Conservation (phyloP, 2,888 invertebrate species). For the Flexamia atlantica region DNA sequence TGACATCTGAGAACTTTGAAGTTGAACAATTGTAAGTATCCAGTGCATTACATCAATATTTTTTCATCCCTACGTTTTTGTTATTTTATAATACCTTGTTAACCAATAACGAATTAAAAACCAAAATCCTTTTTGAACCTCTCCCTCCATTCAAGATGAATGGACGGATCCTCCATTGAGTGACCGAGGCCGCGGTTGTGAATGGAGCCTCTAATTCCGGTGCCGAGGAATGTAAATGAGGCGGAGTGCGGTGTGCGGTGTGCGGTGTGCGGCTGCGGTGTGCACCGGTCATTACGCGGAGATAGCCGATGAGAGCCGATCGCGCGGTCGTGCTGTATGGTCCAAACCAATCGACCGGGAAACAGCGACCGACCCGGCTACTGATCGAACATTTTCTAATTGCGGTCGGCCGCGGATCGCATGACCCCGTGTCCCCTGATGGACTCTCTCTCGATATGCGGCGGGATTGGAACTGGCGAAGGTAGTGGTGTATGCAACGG, state of each 20-base stretch:
- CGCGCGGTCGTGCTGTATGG: constrained; percentile 38
- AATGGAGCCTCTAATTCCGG: constrained; percentile 47
- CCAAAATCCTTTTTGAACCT: too few species aligned
- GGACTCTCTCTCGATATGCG: not conserved
- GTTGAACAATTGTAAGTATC: too few species aligned
- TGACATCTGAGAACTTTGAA: too few species aligned
- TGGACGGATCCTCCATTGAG: constrained; percentile 35
- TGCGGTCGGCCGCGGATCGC: constrained; percentile 20
- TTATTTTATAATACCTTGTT: too few species aligned
- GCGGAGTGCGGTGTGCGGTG: not conserved
- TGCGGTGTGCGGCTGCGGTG: not conserved
- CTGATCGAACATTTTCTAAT: constrained; percentile 53
- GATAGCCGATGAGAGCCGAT: constrained; percentile 33
- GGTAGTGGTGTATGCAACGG: too few species aligned
- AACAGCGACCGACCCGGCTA: constrained; percentile 19
- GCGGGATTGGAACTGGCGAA: not conserved
- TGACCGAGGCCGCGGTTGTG: constrained; percentile 33
- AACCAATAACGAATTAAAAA: too few species aligned
- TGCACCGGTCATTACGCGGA: constrained; percentile 24
- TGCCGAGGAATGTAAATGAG: constrained; percentile 50
- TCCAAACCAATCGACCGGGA: constrained; percentile 33
- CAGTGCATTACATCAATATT: too few species aligned
- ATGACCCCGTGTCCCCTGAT: not conserved
- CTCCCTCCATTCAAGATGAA: not conserved
- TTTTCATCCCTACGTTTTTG: too few species aligned